These are phyloP conservation scores for Lepidonotus clava DNA, from an alignment of 2,888 invertebrate species.

Conservation along the genomic window DNA sequence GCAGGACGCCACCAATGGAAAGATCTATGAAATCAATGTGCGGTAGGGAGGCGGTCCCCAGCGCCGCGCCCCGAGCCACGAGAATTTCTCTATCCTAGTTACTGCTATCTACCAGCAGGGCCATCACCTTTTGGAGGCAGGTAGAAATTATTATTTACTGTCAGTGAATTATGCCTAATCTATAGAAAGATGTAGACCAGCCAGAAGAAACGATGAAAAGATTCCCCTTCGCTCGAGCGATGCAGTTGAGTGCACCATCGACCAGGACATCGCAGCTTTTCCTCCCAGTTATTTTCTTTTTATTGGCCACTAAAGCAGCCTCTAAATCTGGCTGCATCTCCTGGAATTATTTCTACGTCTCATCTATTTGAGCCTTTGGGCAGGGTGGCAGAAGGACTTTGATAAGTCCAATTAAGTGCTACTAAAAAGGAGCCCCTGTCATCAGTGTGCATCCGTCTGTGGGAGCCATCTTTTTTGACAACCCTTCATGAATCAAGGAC, in stretches of 20 bases:
- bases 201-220: constrained; percentile 1
- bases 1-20: not conserved
- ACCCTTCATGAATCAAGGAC: too few species aligned
- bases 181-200: not conserved
- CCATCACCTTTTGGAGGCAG: not conserved
- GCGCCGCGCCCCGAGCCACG: not conserved
- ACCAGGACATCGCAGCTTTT: too few species aligned
- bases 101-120: not conserved
- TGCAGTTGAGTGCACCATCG: too few species aligned
- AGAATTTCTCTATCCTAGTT: not conserved
- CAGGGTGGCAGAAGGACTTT: not conserved
- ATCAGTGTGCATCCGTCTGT: too few species aligned
- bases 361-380: not conserved
- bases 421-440: not conserved
- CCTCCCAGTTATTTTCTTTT: not conserved
- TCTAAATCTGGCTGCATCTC: not conserved
- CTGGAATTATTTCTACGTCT: not conserved
- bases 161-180: constrained; percentile 19
- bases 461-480: too few species aligned
- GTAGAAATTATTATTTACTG: constrained; percentile 9
- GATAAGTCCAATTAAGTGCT: not conserved
- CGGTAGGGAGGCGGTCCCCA: not conserved
- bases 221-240: not conserved
- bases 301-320: not conserved
- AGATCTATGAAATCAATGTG: constrained; percentile 39